Evolutionary conservation across 2,888 invertebrate genomes (phyloP), one percentile per base, ranked within the genome.

Genomic region (Eurois occulta): DNA sequence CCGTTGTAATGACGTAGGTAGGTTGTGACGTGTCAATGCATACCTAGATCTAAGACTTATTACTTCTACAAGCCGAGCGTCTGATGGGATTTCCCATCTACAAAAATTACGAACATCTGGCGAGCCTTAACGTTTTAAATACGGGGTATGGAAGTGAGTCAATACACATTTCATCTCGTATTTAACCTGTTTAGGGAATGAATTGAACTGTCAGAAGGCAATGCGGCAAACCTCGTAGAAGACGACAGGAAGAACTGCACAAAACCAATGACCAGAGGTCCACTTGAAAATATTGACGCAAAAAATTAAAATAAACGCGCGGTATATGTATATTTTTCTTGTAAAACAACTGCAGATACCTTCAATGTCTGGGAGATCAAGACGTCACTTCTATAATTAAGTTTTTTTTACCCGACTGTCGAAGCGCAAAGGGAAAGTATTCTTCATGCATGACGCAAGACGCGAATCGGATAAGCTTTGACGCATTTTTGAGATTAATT

Each of bases 1-100:
- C 80, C 64, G 73, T 80, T 80, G 38, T 21, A 38, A 7, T 35
- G n/a, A 69, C 65, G 65, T 52, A 48, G 18, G 11, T 32, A 8
- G 7, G 13, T 38, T 32, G 10, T 66, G 68, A 65, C 65, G 58
- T 48, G 35, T 11, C 18, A 38, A 28, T 28, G 41, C 18, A 1
- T 67, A 2, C 32, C 18, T 32, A 35, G 2, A 52, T 52, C n/a
- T 62, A 11, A n/a, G 48, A 52, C 35, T 52, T 41, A 48, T 41
- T 35, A 16, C 16, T 48, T 46, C 13, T 35, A 21, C 13, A 35
- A n/a, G n/a, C 13, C 38, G 7, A 24, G 6, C 64, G 3, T n/a
- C n/a, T 24, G n/a, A 24, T n/a, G 64, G 64, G 38, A 38, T 64
- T 64, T 38, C 64, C 38, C 13, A n/a, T 38, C 38, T 2, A 38